Conservation (phyloP, 2,113 vertebrate species). For the Solenodon paradoxus region DNA sequence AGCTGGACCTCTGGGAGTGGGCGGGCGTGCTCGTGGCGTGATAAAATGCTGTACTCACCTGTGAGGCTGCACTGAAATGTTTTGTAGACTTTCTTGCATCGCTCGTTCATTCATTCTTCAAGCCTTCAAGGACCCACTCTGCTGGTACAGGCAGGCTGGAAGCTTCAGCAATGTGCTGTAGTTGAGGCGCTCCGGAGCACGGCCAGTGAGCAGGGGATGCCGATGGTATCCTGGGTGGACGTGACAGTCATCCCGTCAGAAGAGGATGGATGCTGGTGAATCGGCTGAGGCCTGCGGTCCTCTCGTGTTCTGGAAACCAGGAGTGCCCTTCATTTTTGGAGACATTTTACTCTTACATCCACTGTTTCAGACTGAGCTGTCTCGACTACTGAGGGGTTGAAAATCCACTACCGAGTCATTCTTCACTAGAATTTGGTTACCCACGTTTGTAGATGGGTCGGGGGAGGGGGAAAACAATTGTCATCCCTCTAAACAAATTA, state of each 20-base stretch:
- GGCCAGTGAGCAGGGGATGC: not conserved
- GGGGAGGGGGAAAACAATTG: not conserved
- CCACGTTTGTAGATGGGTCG: not conserved
- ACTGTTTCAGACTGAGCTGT: not conserved
- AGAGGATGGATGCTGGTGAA: not conserved
- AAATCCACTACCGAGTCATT: not conserved
- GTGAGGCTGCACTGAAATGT: not conserved
- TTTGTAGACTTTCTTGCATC: not conserved
- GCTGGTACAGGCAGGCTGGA: not conserved
- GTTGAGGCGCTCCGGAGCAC: not conserved
- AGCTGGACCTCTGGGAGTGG: not conserved
- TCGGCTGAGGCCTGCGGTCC: not conserved
- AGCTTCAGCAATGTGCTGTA: not conserved
- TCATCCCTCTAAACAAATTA: not conserved
- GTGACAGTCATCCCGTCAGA: not conserved
- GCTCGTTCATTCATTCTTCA: not conserved
- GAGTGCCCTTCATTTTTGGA: conserved; percentile 41
- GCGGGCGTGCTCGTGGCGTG: not conserved
- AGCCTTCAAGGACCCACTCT: not conserved
- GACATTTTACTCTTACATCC: not conserved
- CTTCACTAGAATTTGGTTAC: not conserved
- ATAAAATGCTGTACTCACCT: not conserved
- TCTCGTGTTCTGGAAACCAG: conserved; percentile 18
- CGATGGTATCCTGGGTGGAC: not conserved
- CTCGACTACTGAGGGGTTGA: not conserved